Evolutionary conservation across 2,113 vertebrate genomes (phyloP).

Genomic region (Cochlearius cochlearius): DNA sequence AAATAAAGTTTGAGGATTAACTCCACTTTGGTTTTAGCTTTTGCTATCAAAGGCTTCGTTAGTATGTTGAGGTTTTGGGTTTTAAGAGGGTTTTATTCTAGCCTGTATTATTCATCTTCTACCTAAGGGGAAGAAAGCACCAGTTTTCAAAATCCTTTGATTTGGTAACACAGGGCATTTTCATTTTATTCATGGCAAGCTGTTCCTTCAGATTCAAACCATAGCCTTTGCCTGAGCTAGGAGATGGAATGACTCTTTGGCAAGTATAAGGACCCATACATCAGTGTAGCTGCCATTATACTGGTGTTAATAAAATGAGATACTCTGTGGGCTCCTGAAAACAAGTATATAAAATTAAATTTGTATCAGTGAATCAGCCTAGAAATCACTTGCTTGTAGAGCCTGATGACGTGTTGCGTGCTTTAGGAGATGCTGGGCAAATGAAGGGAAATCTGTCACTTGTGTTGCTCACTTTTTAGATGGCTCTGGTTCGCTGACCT

Average conservation of each 20-base stretch:
- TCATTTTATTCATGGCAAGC: neutral
- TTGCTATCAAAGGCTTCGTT: neutral
- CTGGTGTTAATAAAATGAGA: neutral
- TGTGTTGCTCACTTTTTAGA: neutral
- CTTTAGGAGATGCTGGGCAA: neutral
- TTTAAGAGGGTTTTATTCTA: neutral
- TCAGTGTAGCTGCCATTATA: neutral
- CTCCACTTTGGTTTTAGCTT: neutral
- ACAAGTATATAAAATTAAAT: neutral
- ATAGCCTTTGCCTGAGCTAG: neutral
- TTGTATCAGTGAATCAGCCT: neutral
- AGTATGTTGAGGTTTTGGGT: neutral
- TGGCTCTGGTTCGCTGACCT: neutral
- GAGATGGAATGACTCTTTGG: neutral
- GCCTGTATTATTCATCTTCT: neutral
- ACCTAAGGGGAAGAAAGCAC: neutral
- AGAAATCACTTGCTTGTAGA: neutral
- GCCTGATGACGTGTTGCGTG: neutral
- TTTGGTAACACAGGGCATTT: neutral
- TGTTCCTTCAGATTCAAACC: neutral
- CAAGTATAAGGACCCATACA: neutral
- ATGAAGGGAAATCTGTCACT: neutral
- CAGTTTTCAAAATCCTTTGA: neutral
- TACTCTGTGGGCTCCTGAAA: neutral
- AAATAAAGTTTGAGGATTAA: neutral